phyloP scores from a whole-genome alignment of 2,797 vertebrate species.

The Thalassophryne amazonica region DNA sequence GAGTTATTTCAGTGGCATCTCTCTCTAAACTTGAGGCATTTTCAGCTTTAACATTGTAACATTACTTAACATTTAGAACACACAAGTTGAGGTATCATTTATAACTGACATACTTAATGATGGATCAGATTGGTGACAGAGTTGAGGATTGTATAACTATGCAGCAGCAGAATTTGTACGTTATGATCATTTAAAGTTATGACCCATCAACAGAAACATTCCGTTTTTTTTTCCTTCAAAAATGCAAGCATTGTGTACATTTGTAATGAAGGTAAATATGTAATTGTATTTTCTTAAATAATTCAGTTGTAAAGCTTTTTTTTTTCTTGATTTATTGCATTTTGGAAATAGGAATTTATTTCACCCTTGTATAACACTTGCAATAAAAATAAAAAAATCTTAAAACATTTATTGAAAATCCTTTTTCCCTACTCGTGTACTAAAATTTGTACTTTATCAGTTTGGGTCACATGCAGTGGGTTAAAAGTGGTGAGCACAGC shows the following conservation, averaged over 20 bases:
- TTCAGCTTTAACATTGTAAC: not conserved
- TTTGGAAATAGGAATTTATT: conserved; percentile 66
- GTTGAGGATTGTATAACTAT: conserved; percentile 56
- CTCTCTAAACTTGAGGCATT: not conserved
- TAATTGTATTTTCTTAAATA: conserved; percentile 54
- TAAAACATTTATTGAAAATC: conserved; percentile 53
- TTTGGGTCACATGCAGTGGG: no score
- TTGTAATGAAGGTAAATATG: conserved; percentile 37
- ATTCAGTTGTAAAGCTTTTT: conserved; percentile 52
- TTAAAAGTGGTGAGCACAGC: no score
- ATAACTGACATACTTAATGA: conserved; percentile 4
- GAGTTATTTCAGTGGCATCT: not conserved
- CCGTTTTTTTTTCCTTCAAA: conserved; percentile 54
- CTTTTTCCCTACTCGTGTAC: no score
- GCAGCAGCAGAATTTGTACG: conserved; percentile 46
- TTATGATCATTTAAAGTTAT: conserved; percentile 34
- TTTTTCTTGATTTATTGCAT: conserved; percentile 56
- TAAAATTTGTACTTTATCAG: no score
- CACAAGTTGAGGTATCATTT: not conserved
- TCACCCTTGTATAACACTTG: conserved; percentile 77
- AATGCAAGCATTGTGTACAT: conserved; percentile 47
- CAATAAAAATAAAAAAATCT: conserved; percentile 77
- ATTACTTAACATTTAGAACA: not conserved
- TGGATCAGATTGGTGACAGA: conserved; percentile 35
- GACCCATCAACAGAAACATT: conserved; percentile 16